Evolutionary conservation across 2,888 invertebrate species (phyloP), one percentile per base, ranked within the genome.

Genomic region (Pollenia amentaria): DNA sequence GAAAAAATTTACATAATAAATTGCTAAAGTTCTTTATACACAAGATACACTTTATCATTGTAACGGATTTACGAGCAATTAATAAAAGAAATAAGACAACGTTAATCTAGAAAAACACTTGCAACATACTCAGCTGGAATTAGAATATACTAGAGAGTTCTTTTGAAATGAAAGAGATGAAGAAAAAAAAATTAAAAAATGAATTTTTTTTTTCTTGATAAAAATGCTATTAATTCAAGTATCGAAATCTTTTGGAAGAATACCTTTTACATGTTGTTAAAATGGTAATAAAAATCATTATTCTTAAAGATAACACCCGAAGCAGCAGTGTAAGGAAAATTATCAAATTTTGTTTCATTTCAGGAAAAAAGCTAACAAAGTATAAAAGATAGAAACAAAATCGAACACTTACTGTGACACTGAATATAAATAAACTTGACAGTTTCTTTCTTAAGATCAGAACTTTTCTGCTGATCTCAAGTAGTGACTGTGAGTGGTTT

Each of bases 61-160:
- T 69, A 87, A 80, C 55, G 72, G 80, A 81, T 84, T 87, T 81
- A 87, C 67, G 87, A 81, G 80, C 84, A 87, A 87, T 87, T 87
- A 87, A 84, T 84, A 87, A 87, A 86, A 29, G 6, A 29, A 79
- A 42, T 60, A 69, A 62, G 40, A 60, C 76, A 73, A 60, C 55
- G 3, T 73, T n/a, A 64, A 48, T 42, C 16, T 40, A 18, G n/a
- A 29, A 4, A 14, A 51, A 12, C 64, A 46, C 60, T 75, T 60
- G 72, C 79, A 38, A 46, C 67, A 77, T 42, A 75, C 73, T 48
- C 55, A 12, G 57, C 44, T 67, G 12, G 57, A 75, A 46, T 55
- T 77, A 44, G 65, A 83, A 69, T 29, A 29, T 48, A 29, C 29
- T 65, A 42, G 65, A 65, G 40, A n/a, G 48, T 55, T 55, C 60